Percentiles rank a stretch among this genome's conserved stretches.
Conservation (phyloP, 2,797 vertebrate species). For the Sus cebifrons region DNA sequence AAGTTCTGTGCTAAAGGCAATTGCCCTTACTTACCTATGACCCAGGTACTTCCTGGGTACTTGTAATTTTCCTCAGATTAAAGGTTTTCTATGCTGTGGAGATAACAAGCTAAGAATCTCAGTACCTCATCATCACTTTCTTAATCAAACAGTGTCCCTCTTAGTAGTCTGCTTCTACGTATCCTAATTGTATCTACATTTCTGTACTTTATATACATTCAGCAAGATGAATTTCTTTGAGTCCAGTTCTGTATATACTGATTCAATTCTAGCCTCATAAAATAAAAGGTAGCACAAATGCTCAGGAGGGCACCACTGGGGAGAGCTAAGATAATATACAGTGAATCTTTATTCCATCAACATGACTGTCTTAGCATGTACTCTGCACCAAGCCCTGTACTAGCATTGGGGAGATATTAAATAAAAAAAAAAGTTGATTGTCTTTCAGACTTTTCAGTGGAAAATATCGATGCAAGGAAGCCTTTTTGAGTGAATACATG, state of each 20-base stretch:
- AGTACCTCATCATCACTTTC: not conserved
- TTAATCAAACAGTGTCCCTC: not conserved
- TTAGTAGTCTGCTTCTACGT: not conserved
- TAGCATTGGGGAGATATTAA: not conserved
- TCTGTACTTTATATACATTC: not conserved
- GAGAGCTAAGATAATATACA: not conserved
- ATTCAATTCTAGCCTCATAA: not conserved
- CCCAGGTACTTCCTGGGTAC: not conserved
- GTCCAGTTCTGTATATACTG: not conserved
- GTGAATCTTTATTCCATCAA: not conserved
- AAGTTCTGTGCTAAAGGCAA: not conserved
- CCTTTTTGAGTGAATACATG: not conserved
- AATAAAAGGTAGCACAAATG: not conserved
- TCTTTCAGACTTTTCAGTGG: slow-evolving; percentile 33
- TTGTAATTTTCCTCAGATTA: not conserved
- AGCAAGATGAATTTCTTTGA: not conserved
- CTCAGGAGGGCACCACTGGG: not conserved
- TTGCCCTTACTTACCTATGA: not conserved
- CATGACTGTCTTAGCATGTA: not conserved
- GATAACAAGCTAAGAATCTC: not conserved
- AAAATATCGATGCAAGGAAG: not conserved
- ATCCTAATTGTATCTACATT: not conserved
- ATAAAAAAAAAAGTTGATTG: not conserved
- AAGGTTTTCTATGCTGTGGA: not conserved
- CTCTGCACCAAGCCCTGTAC: not conserved